These are phyloP conservation scores for Corythornis madagascariensis DNA, from an alignment of 2,113 vertebrate species.

Conservation along the genomic window DNA sequence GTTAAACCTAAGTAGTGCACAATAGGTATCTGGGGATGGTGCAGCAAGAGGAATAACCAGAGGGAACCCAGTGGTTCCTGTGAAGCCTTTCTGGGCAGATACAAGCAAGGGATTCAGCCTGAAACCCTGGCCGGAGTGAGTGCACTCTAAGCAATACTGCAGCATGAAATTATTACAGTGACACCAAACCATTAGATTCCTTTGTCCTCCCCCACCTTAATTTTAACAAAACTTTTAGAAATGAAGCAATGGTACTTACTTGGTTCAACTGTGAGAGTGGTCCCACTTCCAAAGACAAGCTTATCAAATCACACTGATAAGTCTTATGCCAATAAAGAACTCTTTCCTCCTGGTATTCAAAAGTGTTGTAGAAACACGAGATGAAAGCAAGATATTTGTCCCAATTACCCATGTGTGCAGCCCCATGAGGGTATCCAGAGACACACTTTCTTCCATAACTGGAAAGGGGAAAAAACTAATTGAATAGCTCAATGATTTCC, in stretches of 20 bases:
- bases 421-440: not conserved
- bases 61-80: not conserved
- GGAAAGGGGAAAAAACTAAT: not conserved
- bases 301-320: not conserved
- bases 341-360: not conserved
- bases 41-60: not conserved
- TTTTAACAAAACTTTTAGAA: not conserved
- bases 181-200: not conserved
- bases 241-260: conserved; percentile 4
- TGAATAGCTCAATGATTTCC: not conserved
- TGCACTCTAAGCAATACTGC: not conserved
- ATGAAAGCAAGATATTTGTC: not conserved
- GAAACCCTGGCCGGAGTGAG: not conserved
- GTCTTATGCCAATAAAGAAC: not conserved
- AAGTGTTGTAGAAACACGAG: not conserved
- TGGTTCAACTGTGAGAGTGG: not conserved
- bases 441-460: not conserved
- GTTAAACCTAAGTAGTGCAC: not conserved
- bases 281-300: not conserved
- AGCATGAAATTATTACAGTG: not conserved
- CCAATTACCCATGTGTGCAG: not conserved
- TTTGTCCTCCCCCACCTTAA: not conserved
- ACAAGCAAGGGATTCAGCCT: not conserved
- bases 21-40: not conserved
- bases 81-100: not conserved